phyloP scores from a whole-genome alignment of 2,113 vertebrate species.

The Hemiscyllium ocellatum region DNA sequence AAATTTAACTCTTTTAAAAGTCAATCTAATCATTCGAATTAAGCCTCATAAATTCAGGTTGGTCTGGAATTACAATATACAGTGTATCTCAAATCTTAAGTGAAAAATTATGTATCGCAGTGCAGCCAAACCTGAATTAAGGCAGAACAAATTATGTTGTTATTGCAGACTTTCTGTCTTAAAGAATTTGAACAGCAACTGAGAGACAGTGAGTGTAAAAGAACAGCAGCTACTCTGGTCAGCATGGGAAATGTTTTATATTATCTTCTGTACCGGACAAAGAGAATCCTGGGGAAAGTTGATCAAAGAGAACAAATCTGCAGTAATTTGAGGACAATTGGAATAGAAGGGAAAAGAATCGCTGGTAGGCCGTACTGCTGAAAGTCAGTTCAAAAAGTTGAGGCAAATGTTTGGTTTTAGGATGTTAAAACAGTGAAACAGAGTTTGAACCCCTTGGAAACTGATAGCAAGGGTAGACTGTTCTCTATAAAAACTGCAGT shows the following conservation, averaged over 20 bases:
- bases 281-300: neutral
- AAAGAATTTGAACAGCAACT: neutral
- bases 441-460: neutral
- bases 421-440: neutral
- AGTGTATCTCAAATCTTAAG: neutral
- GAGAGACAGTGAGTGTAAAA: neutral
- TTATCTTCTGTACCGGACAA: neutral
- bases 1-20: neutral
- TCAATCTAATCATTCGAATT: neutral
- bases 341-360: neutral
- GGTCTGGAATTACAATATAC: neutral
- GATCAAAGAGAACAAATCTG: neutral
- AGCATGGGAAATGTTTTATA: too few species aligned
- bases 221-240: neutral
- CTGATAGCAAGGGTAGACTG: neutral
- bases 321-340: neutral
- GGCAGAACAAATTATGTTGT: neutral
- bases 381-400: neutral
- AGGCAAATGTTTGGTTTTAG: neutral
- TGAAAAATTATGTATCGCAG: neutral
- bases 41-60: neutral
- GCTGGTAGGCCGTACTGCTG: neutral
- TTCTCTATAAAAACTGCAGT: too few species aligned
- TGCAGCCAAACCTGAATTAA: neutral
- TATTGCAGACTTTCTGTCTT: neutral